Percentiles rank a stretch among this genome's conserved stretches.
Evolutionary conservation across 2,888 invertebrate species (phyloP).

Genomic region (Tenthredo notha): DNA sequence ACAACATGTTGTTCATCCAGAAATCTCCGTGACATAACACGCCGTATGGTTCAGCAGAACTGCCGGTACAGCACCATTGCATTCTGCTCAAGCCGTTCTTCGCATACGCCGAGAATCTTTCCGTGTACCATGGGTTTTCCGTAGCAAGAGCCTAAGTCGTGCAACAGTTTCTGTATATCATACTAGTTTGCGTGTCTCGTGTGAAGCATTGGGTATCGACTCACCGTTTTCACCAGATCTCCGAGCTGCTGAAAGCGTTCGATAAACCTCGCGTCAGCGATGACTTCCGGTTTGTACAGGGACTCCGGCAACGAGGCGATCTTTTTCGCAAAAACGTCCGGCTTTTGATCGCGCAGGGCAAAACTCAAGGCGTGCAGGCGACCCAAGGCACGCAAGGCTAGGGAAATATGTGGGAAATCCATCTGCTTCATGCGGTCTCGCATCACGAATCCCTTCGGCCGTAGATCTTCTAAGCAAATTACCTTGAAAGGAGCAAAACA

Average conservation of each 20-base stretch:
- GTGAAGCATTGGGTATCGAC: neutral
- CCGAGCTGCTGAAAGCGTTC: neutral
- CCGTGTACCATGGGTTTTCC: conserved; percentile 57
- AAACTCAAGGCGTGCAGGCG: conserved; percentile 63
- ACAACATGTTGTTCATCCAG: conserved; percentile 65
- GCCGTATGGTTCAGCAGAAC: conserved; percentile 62
- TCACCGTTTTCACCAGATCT: conserved; percentile 43
- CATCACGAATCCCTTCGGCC: conserved; percentile 57
- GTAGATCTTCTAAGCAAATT: conserved; percentile 62
- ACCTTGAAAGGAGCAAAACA: conserved; percentile 54
- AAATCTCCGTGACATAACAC: conserved; percentile 63
- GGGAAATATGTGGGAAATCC: conserved; percentile 61
- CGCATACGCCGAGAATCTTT: conserved; percentile 57
- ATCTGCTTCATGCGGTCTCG: conserved; percentile 57
- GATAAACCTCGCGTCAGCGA: neutral
- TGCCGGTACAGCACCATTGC: conserved; percentile 50
- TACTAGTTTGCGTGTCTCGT: neutral
- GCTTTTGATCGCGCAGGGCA: conserved; percentile 58
- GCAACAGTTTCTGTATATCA: neutral
- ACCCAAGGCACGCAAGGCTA: conserved; percentile 58
- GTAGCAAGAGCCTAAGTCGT: conserved; percentile 50
- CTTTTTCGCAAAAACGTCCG: conserved; percentile 57
- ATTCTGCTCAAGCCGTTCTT: conserved; percentile 42
- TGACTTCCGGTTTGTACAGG: neutral
- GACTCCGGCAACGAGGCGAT: conserved; percentile 57